Percentiles rank a stretch among this genome's conserved stretches.
phyloP scores from a whole-genome alignment of 2,113 vertebrate species.

The Carlito syrichta region DNA sequence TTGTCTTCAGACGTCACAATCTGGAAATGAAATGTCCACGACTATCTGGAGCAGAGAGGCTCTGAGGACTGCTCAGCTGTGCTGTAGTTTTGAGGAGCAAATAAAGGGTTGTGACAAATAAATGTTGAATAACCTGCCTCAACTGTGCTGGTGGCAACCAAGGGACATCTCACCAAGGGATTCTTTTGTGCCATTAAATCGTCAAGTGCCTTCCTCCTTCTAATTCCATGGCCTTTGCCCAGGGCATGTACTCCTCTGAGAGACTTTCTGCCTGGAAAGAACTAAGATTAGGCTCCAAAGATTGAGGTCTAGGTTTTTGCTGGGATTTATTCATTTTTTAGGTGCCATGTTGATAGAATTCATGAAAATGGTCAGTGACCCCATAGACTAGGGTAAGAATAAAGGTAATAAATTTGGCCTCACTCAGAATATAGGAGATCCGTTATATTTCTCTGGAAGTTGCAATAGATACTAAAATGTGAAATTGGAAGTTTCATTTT shows the following conservation, averaged over 20 bases:
- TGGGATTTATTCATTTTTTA: neutral
- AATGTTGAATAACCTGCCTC: fast-evolving
- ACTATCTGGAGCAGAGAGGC: neutral
- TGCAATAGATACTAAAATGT: neutral
- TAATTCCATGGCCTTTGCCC: fast-evolving
- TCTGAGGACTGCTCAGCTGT: fast-evolving
- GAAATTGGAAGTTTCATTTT: neutral
- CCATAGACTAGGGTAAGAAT: neutral
- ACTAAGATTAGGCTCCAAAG: neutral
- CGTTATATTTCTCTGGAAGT: neutral
- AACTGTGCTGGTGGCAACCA: neutral
- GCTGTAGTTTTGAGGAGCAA: fast-evolving
- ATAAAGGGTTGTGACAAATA: fast-evolving
- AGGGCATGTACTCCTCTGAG: neutral
- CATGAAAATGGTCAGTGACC: neutral
- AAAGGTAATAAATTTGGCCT: neutral
- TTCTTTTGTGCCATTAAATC: fast-evolving
- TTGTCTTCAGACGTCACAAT: fast-evolving
- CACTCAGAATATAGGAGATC: neutral
- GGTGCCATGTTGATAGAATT: neutral
- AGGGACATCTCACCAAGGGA: neutral
- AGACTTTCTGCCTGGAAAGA: neutral
- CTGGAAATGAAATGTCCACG: neutral
- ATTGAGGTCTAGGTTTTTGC: neutral
- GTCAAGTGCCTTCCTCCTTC: neutral